Evolutionary conservation across 2,797 vertebrate genomes (phyloP), one percentile per base, ranked within the genome.

Genomic region (Helicolenus hilgendorfi): DNA sequence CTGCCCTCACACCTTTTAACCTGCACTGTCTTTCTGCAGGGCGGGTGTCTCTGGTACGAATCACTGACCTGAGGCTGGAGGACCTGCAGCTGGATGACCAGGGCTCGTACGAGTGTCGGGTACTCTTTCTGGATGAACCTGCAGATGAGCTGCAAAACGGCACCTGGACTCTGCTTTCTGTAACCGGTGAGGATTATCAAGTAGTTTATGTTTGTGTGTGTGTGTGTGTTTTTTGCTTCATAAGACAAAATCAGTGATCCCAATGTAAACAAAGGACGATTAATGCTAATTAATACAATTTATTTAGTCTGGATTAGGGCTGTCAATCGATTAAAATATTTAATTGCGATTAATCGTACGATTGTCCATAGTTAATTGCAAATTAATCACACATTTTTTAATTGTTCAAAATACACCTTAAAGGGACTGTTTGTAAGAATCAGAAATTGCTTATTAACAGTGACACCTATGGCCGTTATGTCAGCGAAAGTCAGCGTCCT

Each of bases 31-130:
- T 84, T 60, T 77, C 72, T 49, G 27, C 97, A 99, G 99, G 98
- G 5, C 98, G 98, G 0, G 98, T 98, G 82, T 97, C 96, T 86
- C 95, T 99, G 63, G 96, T 97, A n/a, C 96, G 94, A 6, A 97
- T 97, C 0, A 98, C 97, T 0, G 95, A 98, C 13, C 97, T 99
- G 81, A 97, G 90, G 87, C 96, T 99, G 6, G 94, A 97, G 41
- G 93, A 81, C 59, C 97, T 99, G 81, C 96, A 94, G 0, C 92
- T 97, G 0, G 97, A 98, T 65, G 99, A 99, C 94, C 98, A 98
- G 85, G 99, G 98, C 83, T 97, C 91, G 96, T 99, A 99, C 15
- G 98, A 99, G 92, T 99, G 99, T 84, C 97, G 98, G 0, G 97
- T 99, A 75, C 98, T 99, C 70, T 97, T 97, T 60, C 95, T 99